Evolutionary conservation across 2,888 invertebrate genomes (phyloP).

Genomic region (Drosophila emarginata): DNA sequence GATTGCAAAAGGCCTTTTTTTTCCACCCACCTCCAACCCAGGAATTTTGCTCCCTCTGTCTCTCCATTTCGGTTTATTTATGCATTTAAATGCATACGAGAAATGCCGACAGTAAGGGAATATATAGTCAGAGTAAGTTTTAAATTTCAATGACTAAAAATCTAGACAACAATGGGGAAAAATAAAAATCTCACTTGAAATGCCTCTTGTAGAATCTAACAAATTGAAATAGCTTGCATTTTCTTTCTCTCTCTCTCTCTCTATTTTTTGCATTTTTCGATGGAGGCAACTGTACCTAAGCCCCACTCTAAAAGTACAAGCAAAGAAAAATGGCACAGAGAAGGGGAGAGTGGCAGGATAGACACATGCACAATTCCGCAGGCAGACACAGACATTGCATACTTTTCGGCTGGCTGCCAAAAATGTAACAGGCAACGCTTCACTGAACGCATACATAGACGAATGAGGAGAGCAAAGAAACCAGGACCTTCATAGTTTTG

Average conservation of each 20-base stretch:
- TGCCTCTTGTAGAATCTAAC: conserved; percentile 10
- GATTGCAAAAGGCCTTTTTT: conserved; percentile 11
- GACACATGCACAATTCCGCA: conserved; percentile 34
- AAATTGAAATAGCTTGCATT: conserved; percentile 22
- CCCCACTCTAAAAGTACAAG: neutral
- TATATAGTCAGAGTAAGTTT: neutral
- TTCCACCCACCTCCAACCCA: neutral
- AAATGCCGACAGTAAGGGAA: neutral
- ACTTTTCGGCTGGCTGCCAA: conserved; percentile 60
- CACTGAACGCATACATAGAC: conserved; percentile 32
- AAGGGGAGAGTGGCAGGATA: neutral
- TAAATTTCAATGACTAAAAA: conserved; percentile 12
- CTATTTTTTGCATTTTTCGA: neutral
- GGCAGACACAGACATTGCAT: conserved; percentile 52
- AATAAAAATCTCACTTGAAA: conserved; percentile 13
- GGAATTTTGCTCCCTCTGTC: neutral
- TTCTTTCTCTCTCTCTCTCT: neutral
- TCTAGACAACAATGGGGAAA: conserved; percentile 1
- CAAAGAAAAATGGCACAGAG: neutral
- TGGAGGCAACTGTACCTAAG: conserved; percentile 18
- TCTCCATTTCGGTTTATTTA: conserved; percentile 5
- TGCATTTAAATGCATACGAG: conserved; percentile 16
- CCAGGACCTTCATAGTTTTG: neutral
- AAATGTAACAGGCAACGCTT: conserved; percentile 63
- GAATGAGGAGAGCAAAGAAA: neutral